phyloP scores from a whole-genome alignment of 2,888 invertebrate species.

The Trissoscelio sp. region DNA sequence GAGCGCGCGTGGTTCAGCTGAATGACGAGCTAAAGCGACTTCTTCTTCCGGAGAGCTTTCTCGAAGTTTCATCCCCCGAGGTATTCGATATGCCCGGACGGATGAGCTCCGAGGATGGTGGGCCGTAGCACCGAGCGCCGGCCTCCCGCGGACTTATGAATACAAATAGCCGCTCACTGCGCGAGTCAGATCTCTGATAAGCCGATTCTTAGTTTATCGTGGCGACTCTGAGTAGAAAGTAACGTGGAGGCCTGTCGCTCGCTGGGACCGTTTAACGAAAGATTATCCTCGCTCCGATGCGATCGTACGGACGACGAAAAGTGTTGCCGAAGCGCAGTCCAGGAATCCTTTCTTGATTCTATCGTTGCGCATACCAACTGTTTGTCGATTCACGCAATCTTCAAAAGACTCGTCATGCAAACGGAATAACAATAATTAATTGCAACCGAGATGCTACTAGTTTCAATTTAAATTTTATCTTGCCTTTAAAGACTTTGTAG shows the following conservation, averaged over 20 bases:
- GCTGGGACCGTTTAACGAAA: slow-evolving; percentile 66
- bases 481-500: too few relatives aligned
- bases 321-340: slow-evolving; percentile 30
- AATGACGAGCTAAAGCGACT: slow-evolving; percentile 67
- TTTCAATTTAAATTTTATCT: not conserved
- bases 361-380: slow-evolving; percentile 61
- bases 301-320: slow-evolving; percentile 68
- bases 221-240: slow-evolving; percentile 64
- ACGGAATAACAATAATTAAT: not conserved
- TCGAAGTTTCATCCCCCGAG: slow-evolving; percentile 71
- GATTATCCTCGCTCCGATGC: slow-evolving; percentile 66
- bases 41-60: slow-evolving; percentile 72
- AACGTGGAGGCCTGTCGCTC: slow-evolving; percentile 53
- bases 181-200: slow-evolving; percentile 83
- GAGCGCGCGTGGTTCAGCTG: slow-evolving; percentile 60
- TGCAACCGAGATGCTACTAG: too few relatives aligned
- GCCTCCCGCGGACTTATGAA: slow-evolving; percentile 84
- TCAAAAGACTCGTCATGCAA: slow-evolving; percentile 37
- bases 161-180: slow-evolving; percentile 84
- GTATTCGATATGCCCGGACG: slow-evolving; percentile 69
- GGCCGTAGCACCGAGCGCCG: slow-evolving; percentile 78
- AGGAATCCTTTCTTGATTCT: slow-evolving; percentile 55
- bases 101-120: slow-evolving; percentile 63
- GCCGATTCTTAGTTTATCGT: slow-evolving; percentile 70
- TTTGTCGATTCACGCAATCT: slow-evolving; percentile 66